Evolutionary conservation across 2,888 invertebrate species (phyloP).

Genomic region (Platypus cylindrus): DNA sequence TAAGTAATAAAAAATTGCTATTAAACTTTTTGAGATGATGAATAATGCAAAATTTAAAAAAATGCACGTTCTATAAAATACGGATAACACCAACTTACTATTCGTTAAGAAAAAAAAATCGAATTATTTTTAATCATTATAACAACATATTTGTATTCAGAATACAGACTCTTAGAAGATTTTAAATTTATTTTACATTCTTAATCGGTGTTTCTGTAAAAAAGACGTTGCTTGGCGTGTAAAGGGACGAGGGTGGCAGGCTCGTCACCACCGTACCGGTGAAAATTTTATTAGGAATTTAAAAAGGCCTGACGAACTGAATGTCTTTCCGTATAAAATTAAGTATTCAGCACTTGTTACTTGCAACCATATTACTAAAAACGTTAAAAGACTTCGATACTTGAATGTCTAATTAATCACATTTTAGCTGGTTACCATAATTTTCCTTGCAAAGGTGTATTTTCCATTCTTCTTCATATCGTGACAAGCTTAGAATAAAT

Average conservation of each 20-base stretch:
- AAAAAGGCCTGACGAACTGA: conserved; percentile 21
- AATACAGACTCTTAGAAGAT: too few species aligned
- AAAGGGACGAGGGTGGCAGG: too few species aligned
- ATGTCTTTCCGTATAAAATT: conserved; percentile 26
- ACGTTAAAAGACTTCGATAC: conserved; percentile 35
- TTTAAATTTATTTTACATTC: conserved; percentile 2
- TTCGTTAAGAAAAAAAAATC: too few species aligned
- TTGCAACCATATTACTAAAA: conserved; percentile 32
- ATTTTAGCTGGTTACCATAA: conserved; percentile 34
- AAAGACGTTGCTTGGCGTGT: too few species aligned
- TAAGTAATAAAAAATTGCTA: too few species aligned
- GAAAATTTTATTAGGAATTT: conserved; percentile 26
- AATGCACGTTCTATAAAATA: too few species aligned
- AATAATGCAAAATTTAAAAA: too few species aligned
- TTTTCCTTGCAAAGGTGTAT: conserved; percentile 21
- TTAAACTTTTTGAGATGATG: too few species aligned
- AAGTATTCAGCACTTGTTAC: conserved; percentile 35
- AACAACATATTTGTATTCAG: too few species aligned
- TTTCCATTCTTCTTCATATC: conserved; percentile 7
- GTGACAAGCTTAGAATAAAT: conserved; percentile 8
- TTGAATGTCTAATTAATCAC: conserved; percentile 37
- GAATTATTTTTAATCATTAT: too few species aligned
- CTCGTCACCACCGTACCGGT: conserved; percentile 18
- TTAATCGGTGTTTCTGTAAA: neutral
- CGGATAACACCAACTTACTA: too few species aligned